Percentiles rank a stretch among this genome's conserved stretches.
These are phyloP conservation scores for Zoanthus gigantus DNA, from an alignment of 92 coral and sea anemone species.

Conservation along the genomic window DNA sequence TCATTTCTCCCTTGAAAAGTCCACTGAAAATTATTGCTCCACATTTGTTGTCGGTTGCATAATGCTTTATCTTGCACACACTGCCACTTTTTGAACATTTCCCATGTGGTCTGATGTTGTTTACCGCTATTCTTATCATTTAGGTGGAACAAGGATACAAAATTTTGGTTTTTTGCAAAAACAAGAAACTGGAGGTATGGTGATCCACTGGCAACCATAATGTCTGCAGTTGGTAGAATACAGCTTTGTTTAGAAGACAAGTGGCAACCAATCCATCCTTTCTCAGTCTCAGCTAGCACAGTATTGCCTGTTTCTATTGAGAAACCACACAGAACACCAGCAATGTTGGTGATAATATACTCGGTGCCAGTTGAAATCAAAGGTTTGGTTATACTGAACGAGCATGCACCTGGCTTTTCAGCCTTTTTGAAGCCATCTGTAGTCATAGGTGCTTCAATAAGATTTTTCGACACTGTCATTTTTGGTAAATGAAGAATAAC, in stretches of 20 bases:
- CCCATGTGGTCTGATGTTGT: conserved; percentile 63
- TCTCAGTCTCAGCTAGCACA: conserved; percentile 70
- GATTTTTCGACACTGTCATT: conserved; percentile 63
- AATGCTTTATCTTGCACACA: not conserved
- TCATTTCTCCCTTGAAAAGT: conserved; percentile 56
- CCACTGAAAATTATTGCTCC: conserved; percentile 48
- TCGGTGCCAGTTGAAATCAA: conserved; percentile 77
- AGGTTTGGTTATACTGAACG: conserved; percentile 69
- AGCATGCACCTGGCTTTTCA: conserved; percentile 44
- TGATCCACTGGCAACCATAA: conserved; percentile 68
- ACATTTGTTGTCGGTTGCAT: conserved; percentile 45
- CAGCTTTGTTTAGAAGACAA: conserved; percentile 64
- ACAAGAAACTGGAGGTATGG: conserved; percentile 60
- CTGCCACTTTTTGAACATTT: conserved; percentile 56
- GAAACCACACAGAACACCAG: conserved; percentile 67
- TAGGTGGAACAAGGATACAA: conserved; percentile 67
- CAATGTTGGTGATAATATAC: conserved; percentile 71
- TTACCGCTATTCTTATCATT: conserved; percentile 59
- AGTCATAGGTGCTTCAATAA: conserved; percentile 47
- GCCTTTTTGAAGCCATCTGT: conserved; percentile 58
- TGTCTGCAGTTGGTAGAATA: conserved; percentile 58
- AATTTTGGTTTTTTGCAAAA: conserved; percentile 64
- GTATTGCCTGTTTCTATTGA: conserved; percentile 86
- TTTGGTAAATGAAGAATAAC: conserved; percentile 64
- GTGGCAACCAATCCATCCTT: conserved; percentile 79